Evolutionary conservation across 2,113 vertebrate genomes (phyloP).

Genomic region (Hypanus sabinus): DNA sequence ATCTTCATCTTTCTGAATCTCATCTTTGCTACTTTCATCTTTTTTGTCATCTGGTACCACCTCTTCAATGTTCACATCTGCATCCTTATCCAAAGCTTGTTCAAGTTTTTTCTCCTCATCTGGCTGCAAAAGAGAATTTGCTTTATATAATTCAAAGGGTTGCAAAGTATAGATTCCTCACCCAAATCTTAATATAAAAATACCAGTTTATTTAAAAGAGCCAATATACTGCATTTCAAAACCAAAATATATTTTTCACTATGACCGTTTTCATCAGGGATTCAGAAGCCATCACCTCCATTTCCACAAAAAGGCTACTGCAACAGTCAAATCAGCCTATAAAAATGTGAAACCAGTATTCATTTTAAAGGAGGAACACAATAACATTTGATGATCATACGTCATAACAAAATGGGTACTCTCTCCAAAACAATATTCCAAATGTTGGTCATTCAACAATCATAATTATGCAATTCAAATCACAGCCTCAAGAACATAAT

Average conservation of each 20-base stretch:
- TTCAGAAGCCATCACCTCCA: too few relatives aligned
- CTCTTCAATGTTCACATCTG: constrained; percentile 39
- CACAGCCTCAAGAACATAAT: not conserved
- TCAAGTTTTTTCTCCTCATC: constrained; percentile 60
- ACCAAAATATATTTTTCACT: not conserved
- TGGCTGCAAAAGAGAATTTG: constrained; percentile 54
- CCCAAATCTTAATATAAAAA: not conserved
- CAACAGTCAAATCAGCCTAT: not conserved
- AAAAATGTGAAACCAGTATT: not conserved
- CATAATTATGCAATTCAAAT: not conserved
- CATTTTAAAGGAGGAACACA: not conserved
- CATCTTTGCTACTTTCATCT: constrained; percentile 59
- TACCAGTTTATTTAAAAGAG: too few relatives aligned
- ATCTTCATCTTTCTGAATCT: constrained; percentile 56
- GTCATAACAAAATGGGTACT: not conserved
- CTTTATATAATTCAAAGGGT: not conserved
- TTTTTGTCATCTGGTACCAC: constrained; percentile 45
- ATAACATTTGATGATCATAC: not conserved
- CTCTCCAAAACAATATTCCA: not conserved
- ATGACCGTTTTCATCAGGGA: too few relatives aligned
- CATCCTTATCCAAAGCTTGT: constrained; percentile 49
- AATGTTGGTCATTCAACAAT: not conserved
- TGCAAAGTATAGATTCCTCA: not conserved
- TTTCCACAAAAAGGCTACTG: not conserved
- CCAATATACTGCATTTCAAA: not conserved